Conservation (phyloP, 2,888 invertebrate species). For the Pristionchus fissidentatus region DNA sequence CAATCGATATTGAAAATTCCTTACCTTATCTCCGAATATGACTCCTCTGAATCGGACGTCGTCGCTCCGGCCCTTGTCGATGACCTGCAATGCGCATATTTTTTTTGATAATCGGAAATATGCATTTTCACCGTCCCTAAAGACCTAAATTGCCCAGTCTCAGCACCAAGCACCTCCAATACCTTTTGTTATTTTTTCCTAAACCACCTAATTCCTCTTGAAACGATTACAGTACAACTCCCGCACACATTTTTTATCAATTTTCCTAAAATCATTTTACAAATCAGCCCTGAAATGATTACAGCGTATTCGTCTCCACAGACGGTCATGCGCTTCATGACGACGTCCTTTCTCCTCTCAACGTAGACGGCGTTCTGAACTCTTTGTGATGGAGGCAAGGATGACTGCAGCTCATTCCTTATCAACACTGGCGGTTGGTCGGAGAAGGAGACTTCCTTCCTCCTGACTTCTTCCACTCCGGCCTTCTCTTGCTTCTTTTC, state of each 20-base stretch:
- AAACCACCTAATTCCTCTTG: too few species aligned
- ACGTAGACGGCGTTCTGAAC: not conserved
- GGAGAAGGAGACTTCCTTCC: not conserved
- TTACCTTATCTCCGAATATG: conserved; percentile 21
- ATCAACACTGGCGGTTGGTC: not conserved
- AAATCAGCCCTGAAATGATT: too few species aligned
- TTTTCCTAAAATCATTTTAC: not conserved
- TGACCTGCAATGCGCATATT: not conserved
- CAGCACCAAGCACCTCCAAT: too few species aligned
- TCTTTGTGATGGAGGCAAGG: not conserved
- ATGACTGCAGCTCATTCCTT: not conserved
- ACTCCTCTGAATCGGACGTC: conserved; percentile 14
- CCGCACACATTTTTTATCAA: not conserved
- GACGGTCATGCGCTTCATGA: not conserved
- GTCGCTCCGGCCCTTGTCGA: not conserved
- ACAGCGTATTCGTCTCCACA: not conserved
- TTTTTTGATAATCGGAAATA: too few species aligned
- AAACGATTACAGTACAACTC: too few species aligned
- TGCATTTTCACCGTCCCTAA: too few species aligned
- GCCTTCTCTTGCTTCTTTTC: too few species aligned
- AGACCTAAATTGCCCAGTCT: too few species aligned
- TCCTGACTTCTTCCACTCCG: not conserved
- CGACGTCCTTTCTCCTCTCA: not conserved
- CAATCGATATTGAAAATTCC: too few species aligned
- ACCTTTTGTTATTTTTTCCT: too few species aligned